These are phyloP conservation scores for Lycaena phlaeas DNA, from an alignment of 2,888 invertebrate species.

Conservation along the genomic window DNA sequence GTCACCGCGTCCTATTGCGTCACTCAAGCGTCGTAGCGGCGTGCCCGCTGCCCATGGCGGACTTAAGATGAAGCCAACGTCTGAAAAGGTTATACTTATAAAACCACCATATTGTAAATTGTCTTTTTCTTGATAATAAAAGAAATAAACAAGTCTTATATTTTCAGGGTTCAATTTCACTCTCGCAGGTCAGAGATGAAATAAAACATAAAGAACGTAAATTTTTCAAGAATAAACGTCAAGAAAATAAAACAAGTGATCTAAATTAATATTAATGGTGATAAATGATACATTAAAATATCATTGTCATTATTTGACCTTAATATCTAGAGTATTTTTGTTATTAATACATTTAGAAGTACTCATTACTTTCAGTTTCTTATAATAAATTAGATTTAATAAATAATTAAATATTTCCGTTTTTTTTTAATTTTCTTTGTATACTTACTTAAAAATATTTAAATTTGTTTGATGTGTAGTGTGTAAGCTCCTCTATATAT, in stretches of 20 bases:
- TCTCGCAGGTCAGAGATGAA: conserved; percentile 25
- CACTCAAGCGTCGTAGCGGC: conserved; percentile 21
- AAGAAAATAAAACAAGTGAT: conserved; percentile 20
- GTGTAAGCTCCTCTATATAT: neutral
- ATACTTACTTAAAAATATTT: too few relatives aligned
- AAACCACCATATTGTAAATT: too few relatives aligned
- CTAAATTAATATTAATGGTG: neutral
- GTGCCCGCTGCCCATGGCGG: conserved; percentile 13
- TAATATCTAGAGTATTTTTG: too few relatives aligned
- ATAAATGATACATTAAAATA: too few relatives aligned
- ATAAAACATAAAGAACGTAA: conserved; percentile 24
- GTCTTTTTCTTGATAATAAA: neutral
- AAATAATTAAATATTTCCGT: too few relatives aligned
- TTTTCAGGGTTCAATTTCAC: conserved; percentile 24
- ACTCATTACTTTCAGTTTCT: too few relatives aligned
- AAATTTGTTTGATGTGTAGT: too few relatives aligned
- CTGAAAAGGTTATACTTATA: neutral
- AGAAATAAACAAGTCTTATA: conserved; percentile 1
- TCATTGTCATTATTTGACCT: too few relatives aligned
- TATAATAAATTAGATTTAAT: too few relatives aligned
- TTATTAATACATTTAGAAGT: too few relatives aligned
- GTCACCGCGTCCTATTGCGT: conserved; percentile 22
- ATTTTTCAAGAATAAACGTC: conserved; percentile 30
- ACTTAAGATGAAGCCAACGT: conserved; percentile 4
- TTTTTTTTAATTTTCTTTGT: too few relatives aligned